A percentile compares a stretch with the other conserved stretches of the same genome.
These are phyloP conservation scores for Rhabdomys pumilio DNA, from an alignment of 2,797 vertebrate species.

Conservation along the genomic window DNA sequence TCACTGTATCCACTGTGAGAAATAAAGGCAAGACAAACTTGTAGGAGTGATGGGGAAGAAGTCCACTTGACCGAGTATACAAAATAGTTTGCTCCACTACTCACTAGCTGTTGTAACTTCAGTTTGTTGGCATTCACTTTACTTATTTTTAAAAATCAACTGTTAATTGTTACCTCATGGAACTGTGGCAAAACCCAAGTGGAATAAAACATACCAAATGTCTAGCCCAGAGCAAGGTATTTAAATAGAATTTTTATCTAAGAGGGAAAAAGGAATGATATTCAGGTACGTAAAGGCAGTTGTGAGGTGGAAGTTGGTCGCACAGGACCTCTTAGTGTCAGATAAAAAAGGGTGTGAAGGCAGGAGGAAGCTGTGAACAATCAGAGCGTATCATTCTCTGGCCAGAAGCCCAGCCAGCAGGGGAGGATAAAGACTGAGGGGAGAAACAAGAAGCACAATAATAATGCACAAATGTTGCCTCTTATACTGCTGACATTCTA, in stretches of 20 bases:
- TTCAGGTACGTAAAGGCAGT: background rate
- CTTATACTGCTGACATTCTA: conserved; percentile 57
- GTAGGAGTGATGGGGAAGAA: background rate
- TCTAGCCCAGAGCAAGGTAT: background rate
- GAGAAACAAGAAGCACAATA: conserved; percentile 38
- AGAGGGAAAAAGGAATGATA: conserved; percentile 29
- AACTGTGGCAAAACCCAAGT: conserved; percentile 29
- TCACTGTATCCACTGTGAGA: background rate
- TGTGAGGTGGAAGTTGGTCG: conserved; percentile 25
- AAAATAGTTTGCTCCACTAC: conserved; percentile 12
- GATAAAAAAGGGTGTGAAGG: background rate
- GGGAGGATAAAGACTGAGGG: conserved; percentile 41
- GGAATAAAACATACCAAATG: conserved; percentile 33
- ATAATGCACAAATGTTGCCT: conserved; percentile 50
- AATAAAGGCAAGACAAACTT: background rate
- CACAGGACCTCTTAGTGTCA: background rate
- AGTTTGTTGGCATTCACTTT: conserved; percentile 36
- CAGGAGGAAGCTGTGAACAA: background rate
- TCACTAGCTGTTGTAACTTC: conserved; percentile 25
- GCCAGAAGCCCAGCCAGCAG: background rate
- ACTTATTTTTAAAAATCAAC: conserved; percentile 45
- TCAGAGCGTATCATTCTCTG: conserved; percentile 52
- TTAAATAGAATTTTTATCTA: conserved; percentile 53
- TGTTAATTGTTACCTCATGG: conserved; percentile 51
- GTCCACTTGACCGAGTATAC: background rate